A percentile compares a stretch with the other conserved stretches of the same genome.
phyloP scores from a whole-genome alignment of 1,140 invertebrate species.

The Galendromus occidentalis region DNA sequence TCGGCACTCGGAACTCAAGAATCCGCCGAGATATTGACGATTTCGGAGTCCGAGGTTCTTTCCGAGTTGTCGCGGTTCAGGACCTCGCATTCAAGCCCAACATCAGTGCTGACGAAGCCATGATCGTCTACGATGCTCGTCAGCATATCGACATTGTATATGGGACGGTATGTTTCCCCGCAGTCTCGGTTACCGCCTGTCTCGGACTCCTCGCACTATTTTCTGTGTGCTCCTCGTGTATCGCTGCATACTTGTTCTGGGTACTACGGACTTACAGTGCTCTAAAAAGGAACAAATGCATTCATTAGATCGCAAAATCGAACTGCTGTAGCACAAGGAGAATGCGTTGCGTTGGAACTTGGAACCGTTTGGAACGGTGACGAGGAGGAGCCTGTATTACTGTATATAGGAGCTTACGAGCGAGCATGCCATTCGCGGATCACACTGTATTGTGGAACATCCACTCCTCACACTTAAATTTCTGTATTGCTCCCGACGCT shows the following conservation, averaged over 20 bases:
- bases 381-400: too few species aligned
- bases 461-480: too few species aligned
- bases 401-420: too few species aligned
- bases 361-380: too few species aligned
- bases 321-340: too few species aligned
- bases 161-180: constrained; percentile 57
- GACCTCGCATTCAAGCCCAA: constrained; percentile 75
- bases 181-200: not conserved
- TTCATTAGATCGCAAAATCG: not conserved
- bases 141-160: constrained; percentile 60
- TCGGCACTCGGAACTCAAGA: not conserved
- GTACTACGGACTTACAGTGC: not conserved
- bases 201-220: not conserved
- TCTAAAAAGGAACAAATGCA: not conserved
- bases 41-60: constrained; percentile 61
- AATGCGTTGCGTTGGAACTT: too few species aligned
- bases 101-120: constrained; percentile 39
- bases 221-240: not conserved
- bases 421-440: too few species aligned
- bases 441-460: too few species aligned
- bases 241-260: not conserved
- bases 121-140: constrained; percentile 46
- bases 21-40: constrained; percentile 34
- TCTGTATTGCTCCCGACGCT: too few species aligned
- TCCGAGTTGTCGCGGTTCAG: constrained; percentile 70